Evolutionary conservation across 2,113 vertebrate genomes (phyloP), one percentile per base, ranked within the genome.

Genomic region (Tyrannus savana): DNA sequence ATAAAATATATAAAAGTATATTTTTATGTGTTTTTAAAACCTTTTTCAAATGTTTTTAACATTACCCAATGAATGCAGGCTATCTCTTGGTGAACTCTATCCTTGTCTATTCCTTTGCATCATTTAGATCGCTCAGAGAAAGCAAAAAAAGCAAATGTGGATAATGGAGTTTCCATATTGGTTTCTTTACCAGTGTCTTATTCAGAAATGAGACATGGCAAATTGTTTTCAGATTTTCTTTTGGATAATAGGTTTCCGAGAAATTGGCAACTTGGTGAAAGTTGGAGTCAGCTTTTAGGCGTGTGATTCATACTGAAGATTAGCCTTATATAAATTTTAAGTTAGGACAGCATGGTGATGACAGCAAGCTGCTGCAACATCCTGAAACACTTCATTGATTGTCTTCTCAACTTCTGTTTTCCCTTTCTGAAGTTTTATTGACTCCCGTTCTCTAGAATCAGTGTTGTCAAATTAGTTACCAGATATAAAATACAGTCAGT

Each of bases 271-370:
- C n/a, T 25, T 27, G 4, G 16, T 77, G 59, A 17, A 84, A 46
- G 22, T 5, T 84, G 10, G 8, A 55, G 15, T 39, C 18, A 49
- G 12, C 25, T 72, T 87, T 60, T 55, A 47, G 37, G 18, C 19
- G 2, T 7, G 3, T 0, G 0, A 10, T 71, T 87, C 12, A 17
- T 76, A 33, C 23, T 69, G 46, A 18, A 14, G 21, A 50, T 87
- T 18, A 84, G 25, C 19, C 25, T 83, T 64, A 22, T 13, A 0
- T 30, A 37, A 46, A 0, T 60, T 58, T 13, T 55, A 33, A 12
- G 33, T 42, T 67, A 66, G 23, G 33, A 66, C 12, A 56, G 14
- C 5, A 11, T 6, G 14, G 22, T 1, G 5, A 46, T 75, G 46
- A 30, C 62, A 60, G 39, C 37, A 82, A 60, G 42, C 16, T 66